A percentile compares a stretch with the other conserved stretches of the same genome.
These are phyloP conservation scores for Polypterus senegalus DNA, from an alignment of 2,113 vertebrate species.

Conservation along the genomic window DNA sequence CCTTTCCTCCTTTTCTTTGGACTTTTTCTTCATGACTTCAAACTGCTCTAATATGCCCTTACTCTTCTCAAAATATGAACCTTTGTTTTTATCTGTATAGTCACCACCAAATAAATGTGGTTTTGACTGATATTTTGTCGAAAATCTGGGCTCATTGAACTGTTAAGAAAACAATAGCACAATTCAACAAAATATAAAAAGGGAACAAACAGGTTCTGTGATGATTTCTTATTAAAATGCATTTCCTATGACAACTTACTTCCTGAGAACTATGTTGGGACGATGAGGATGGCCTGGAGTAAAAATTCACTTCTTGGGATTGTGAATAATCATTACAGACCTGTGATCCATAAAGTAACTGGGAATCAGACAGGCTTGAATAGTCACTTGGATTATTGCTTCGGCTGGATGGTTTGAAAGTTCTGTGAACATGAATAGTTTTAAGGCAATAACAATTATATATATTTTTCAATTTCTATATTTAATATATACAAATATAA, in stretches of 20 bases:
- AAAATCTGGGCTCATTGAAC: slow-evolving; percentile 67
- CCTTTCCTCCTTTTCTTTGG: slow-evolving; percentile 72
- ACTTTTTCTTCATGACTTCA: slow-evolving; percentile 68
- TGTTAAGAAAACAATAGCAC: slow-evolving; percentile 27
- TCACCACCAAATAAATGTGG: slow-evolving; percentile 70
- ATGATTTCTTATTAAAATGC: not conserved
- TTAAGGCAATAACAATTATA: not conserved
- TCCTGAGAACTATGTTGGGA: slow-evolving; percentile 73
- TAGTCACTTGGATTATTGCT: slow-evolving; percentile 47
- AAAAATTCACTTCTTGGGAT: slow-evolving; percentile 51
- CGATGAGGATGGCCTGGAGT: slow-evolving; percentile 36
- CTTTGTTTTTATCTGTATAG: slow-evolving; percentile 42
- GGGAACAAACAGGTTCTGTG: slow-evolving; percentile 2
- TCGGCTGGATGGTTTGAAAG: slow-evolving; percentile 35
- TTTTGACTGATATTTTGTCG: slow-evolving; percentile 70
- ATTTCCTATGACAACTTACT: slow-evolving; percentile 41
- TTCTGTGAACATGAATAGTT: slow-evolving; percentile 34
- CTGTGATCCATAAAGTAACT: slow-evolving; percentile 78
- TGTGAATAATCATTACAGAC: slow-evolving; percentile 68
- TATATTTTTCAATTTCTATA: no score
- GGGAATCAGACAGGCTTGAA: slow-evolving; percentile 68
- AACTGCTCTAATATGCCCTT: slow-evolving; percentile 65
- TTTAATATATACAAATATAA: no score
- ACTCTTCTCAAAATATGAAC: slow-evolving; percentile 38
- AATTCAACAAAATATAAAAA: slow-evolving; percentile 18